Base-by-base conservation (phyloP, 2,113 vertebrate species). In the Polypterus senegalus region DNA sequence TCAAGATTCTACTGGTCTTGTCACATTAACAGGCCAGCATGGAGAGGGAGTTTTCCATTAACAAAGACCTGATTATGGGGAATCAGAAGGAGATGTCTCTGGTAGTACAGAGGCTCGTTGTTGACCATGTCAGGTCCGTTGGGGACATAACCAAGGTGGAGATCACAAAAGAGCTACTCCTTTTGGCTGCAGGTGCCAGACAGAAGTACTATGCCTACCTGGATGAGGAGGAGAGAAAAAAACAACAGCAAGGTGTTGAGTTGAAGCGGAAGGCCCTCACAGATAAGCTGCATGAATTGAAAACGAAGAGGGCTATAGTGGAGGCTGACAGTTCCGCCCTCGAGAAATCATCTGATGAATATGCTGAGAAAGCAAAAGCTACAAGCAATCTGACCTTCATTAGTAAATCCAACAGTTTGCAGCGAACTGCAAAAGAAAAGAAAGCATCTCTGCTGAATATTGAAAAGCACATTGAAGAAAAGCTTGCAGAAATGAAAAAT, bases 151-250 rank as follows among this genome's bases (percentile, higher is more conserved):
- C 44, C 47, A 63, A 63, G 46, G 61, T 59, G 49, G 9, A 66
- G 57, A 58, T 68, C 56, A 65, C 63, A 52, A 65, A 65, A 46
- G 53, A 66, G 51, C 64, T 66, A 45, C 27, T 27, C 27, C 45
- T 59, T 49, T 65, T 49, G n/a, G 56, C 55, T 58, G 49, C 59
- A 62, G 60, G 67, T 65, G 67, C 67, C 57, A 62, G 60, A 57
- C 64, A 27, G 27, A 65, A 68, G 48, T 65, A 67, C 69, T 48
- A 65, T 67, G 61, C 7, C 46, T 66, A 63, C 65, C 27, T 63
- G 53, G 69, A 70, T n/a, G 61, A 70, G 55, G 51, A 71, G 60
- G 65, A 69, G 47, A 59, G 48, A 63, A 49, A 59, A 46, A 71
- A 64, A 60, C 63, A 66, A 59, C 58, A 64, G 46, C 53, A 67